These are phyloP conservation scores for Crossocerus cetratus DNA, from an alignment of 2,888 invertebrate genomes.

Conservation along the genomic window DNA sequence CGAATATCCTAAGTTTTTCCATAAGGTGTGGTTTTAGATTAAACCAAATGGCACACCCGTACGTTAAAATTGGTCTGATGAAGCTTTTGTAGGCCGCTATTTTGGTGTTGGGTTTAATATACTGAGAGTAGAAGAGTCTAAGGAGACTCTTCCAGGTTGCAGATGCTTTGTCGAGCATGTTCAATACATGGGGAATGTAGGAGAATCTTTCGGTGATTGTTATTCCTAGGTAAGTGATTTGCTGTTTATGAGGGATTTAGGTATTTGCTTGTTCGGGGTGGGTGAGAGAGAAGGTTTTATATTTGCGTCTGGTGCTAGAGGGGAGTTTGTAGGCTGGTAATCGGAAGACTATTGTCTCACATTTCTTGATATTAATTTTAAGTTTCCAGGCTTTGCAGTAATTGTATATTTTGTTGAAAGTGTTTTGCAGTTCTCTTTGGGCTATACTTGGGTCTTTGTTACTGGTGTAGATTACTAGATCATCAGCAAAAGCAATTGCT, in stretches of 20 bases:
- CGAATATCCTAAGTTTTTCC: constrained; percentile 28
- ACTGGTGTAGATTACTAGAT: constrained; percentile 26
- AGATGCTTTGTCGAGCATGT: constrained; percentile 4
- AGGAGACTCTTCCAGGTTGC: neutral
- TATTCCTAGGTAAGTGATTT: constrained; percentile 1
- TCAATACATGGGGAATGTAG: neutral
- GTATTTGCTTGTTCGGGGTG: neutral
- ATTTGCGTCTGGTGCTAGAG: neutral
- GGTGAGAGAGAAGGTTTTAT: neutral
- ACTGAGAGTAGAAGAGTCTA: constrained; percentile 7
- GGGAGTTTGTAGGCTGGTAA: neutral
- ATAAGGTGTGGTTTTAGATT: constrained; percentile 20
- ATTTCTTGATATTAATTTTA: constrained; percentile 28
- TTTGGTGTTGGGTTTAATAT: neutral
- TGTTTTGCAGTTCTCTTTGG: neutral
- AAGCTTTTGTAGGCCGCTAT: neutral
- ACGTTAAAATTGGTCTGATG: constrained; percentile 14
- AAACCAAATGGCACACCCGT: constrained; percentile 24
- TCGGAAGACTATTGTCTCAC: constrained; percentile 29
- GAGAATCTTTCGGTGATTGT: constrained; percentile 8
- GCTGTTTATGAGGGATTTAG: neutral
- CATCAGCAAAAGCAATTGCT: constrained; percentile 42
- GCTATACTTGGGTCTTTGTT: neutral
- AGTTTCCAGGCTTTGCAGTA: constrained; percentile 27
- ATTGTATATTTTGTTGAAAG: constrained; percentile 10